Percentiles rank a stretch among this genome's conserved stretches.
phyloP scores from a whole-genome alignment of 2,113 vertebrate genomes.

The Heterochromis multidens region DNA sequence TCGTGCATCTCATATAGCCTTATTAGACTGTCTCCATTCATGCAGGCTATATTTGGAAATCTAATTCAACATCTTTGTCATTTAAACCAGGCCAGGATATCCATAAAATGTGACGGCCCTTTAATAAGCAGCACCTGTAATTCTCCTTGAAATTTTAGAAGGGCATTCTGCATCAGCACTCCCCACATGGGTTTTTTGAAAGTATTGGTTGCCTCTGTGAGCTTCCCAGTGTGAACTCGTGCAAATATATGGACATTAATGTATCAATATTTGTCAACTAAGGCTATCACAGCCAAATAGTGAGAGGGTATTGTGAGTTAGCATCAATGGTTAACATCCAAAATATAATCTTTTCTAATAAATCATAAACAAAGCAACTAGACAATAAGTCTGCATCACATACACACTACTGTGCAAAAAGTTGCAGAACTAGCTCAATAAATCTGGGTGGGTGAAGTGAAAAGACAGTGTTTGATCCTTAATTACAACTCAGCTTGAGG shows the following conservation, averaged over 20 bases:
- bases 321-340: not conserved
- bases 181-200: not conserved
- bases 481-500: not conserved
- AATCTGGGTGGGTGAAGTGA: not conserved
- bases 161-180: not conserved
- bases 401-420: not conserved
- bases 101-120: slow-evolving; percentile 33
- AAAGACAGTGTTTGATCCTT: not conserved
- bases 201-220: not conserved
- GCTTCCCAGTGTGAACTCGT: not conserved
- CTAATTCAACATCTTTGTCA: slow-evolving; percentile 42
- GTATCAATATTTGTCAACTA: not conserved
- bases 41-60: slow-evolving; percentile 50
- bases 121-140: slow-evolving; percentile 34
- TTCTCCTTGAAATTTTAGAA: slow-evolving; percentile 30
- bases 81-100: slow-evolving; percentile 53
- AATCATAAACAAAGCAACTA: not conserved
- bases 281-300: not conserved
- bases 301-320: not conserved
- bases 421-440: not conserved
- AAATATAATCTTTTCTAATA: not conserved
- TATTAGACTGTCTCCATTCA: slow-evolving; percentile 21
- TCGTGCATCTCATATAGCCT: not conserved
- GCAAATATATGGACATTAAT: not conserved
- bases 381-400: not conserved